Evolutionary conservation across 1,140 invertebrate species (phyloP), one percentile per base, ranked within the genome.

Genomic region (Pinna nobilis): DNA sequence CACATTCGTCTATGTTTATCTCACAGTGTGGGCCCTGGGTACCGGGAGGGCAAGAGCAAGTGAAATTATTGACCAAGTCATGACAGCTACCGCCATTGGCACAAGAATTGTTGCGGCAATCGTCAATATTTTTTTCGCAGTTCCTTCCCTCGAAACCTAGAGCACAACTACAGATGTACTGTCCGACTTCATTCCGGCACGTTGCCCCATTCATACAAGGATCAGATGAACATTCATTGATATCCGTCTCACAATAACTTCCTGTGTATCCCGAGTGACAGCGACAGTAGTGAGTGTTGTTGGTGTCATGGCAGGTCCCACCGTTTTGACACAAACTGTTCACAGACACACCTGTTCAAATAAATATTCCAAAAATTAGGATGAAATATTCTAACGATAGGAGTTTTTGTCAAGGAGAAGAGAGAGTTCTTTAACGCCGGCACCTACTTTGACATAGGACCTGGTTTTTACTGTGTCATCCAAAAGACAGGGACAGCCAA

Each of bases 181-280:
- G 70, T 84, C 98, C 97, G 82, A 98, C 95, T 4, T 95, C 94
- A 84, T 98, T 96, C n/a, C 94, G 92, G 87, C 98, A 99, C 66
- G 95, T 94, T 0, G 96, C 98, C 25, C 94, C 95, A 88, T 99
- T 99, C 77, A 94, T 91, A 84, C 98, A 99, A 0, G 97, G 97
- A 68, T 93, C 92, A 28, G 90, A 92, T 3, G 59, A 77, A 74
- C 98, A 99, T 0, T 99, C 91, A 81, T 99, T 94, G 0, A 98
- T 94, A 83, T 98, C 97, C 0, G 94, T 89, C 84, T 98, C 96
- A 84, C 97, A 99, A 83, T 98, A 97, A 77, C 94, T 94, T 0
- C 97, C 97, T 91, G 73, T 63, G 57, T 81, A 88, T 3, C 86
- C 87, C 20, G 28, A 9, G 20, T 25, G 66, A 72, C 87, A 88